Evolutionary conservation across 2,888 invertebrate species (phyloP), one percentile per base, ranked within the genome.

Genomic region (Tipula confusa): DNA sequence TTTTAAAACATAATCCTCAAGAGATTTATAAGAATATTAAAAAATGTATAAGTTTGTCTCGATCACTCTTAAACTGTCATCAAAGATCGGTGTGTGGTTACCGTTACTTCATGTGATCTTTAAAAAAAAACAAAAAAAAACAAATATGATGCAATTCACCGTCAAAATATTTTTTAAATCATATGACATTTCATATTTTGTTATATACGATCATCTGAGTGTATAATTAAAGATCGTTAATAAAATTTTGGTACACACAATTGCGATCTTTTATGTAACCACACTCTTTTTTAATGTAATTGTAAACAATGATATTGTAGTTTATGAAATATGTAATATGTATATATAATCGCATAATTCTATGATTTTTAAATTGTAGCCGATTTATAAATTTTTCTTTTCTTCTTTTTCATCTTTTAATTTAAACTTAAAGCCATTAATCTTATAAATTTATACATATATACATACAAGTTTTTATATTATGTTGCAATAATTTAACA

Each of bases 401-500:
- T 64, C 9, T 9, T 64, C 24, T 64, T 64, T 24, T 24, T 64
- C 64, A 11, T 64, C 24, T 64, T 9, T 64, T 24, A n/a, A 43
- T 64, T 24, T 64, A 64, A 9, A 64, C 64, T 18, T 64, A 64
- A 64, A 9, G 24, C n/a, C 18, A 64, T 64, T 64, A 64, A 64
- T 64, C 64, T 64, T 64, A n/a, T n/a, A 9, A 64, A 24, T 64
- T 64, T 64, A 24, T 64, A 64, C 24, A 9, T 64, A 24, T 9
- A 7, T 48, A n/a, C 13, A 36, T 36, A 36, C n/a, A n/a, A n/a
- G n/a, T n/a, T n/a, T n/a, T n/a, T n/a, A 43, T 43, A 15, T 43
- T 43, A 24, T 64, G 64, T 64, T 64, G 64, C 64, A 64, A 64
- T 64, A 64, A 64, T 64, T 64, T 64, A 64, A 64, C 64, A 64